These are phyloP conservation scores for Hyles lineata DNA, from an alignment of 2,888 invertebrate species.

Conservation along the genomic window DNA sequence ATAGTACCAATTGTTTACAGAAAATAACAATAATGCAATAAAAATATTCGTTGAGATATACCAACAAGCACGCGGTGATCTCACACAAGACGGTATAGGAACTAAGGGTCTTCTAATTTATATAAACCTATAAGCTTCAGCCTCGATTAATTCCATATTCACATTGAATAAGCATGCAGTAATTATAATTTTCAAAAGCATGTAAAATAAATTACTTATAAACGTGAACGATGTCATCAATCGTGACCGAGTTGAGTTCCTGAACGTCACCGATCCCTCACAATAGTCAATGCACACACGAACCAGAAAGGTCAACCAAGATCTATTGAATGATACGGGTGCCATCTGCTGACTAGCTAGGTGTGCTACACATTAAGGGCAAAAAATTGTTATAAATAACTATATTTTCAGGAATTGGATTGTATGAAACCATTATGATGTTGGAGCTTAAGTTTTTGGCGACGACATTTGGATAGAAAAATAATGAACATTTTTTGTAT, in stretches of 20 bases:
- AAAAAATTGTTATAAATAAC: background rate
- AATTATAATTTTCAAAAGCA: slow-evolving; percentile 39
- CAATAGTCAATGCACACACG: slow-evolving; percentile 38
- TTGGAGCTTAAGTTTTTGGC: no score
- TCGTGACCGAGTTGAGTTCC: slow-evolving; percentile 68
- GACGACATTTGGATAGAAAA: no score
- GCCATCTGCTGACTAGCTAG: background rate
- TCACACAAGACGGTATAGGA: background rate
- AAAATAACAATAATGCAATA: background rate
- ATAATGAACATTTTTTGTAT: no score
- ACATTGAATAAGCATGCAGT: slow-evolving; percentile 16
- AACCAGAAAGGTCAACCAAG: slow-evolving; percentile 36
- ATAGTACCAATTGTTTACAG: no score
- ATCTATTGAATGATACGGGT: slow-evolving; percentile 24
- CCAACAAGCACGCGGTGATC: background rate
- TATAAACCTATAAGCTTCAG: slow-evolving; percentile 32
- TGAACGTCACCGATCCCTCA: slow-evolving; percentile 52
- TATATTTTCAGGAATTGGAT: no score
- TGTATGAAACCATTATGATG: no score
- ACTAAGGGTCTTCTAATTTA: background rate
- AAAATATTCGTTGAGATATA: background rate
- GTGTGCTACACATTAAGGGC: background rate
- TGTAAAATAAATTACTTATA: slow-evolving; percentile 45
- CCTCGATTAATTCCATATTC: slow-evolving; percentile 32
- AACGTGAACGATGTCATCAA: slow-evolving; percentile 56